Evolutionary conservation across 2,113 vertebrate genomes (phyloP), one percentile per base, ranked within the genome.

Genomic region (Rhynchomys soricoides): DNA sequence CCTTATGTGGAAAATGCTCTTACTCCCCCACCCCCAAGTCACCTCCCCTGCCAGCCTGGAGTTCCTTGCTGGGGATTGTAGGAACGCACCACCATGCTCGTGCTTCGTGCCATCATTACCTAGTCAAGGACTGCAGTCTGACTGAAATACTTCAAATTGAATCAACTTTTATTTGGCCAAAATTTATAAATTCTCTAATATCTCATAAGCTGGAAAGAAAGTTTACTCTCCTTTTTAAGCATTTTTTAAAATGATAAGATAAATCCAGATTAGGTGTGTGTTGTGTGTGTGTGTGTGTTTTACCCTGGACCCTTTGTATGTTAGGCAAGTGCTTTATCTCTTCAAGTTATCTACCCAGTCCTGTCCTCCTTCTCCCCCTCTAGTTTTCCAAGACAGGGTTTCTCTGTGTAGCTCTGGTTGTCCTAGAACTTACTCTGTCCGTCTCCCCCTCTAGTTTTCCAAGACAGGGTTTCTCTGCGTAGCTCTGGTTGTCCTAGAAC

Each of bases 171-270:
- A 59, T 16, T 45, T 89, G 16, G 75, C 12, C 81, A 62, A 96
- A 48, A 55, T n/a, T 66, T 83, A 86, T 26, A 90, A 86, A 95
- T 95, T 68, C 66, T 91, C 37, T n/a, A 81, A 1, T 86, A 62
- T 70, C 26, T 73, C 5, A 86, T 34, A 75, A 93, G 2, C 74
- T 86, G 57, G 52, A 89, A 86, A 79, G 11, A 52, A 7, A 10
- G 37, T 37, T 48, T 85, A 81, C 73, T 68, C 57, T 62, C 6
- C n/a, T 24, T 45, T 45, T 89, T 75, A 88, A 74, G 40, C 52
- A 13, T 66, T 37, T 92, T 48, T 88, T 78, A 91, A 29, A 91
- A 71, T 86, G 45, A 75, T 87, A 75, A 73, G 75, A 40, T 89
- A 75, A 86, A 78, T 66, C 70, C 7, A 75, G 87, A 62, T 75